Evolutionary conservation across 2,113 vertebrate genomes (phyloP), one percentile per base, ranked within the genome.

Genomic region (Ramphastos sulfuratus): DNA sequence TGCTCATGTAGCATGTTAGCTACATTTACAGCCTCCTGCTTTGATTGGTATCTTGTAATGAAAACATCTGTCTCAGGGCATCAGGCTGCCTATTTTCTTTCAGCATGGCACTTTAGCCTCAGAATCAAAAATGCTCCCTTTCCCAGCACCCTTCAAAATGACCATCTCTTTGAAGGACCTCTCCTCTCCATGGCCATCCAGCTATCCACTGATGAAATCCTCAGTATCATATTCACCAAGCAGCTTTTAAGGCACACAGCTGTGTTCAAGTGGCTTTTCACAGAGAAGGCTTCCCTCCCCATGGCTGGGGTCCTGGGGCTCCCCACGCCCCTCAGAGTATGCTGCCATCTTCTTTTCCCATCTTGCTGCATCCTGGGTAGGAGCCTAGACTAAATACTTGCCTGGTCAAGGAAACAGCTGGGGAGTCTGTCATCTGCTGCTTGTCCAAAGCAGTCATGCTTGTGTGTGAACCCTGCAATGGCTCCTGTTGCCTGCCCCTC

Each of bases 341-440:
- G 85, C 77, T 82, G 70, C 8, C 16, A 64, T 78, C 28, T 19
- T 89, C 18, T 10, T 91, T 82, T 82, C 35, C 78, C 54, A 69
- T 30, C 30, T 30, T 2, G 1, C 61, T 33, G 24, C 64, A 59
- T 39, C 15, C 35, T 1, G 0, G 6, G 17, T 2, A 4, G 44
- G 6, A 74, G 10, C 33, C 54, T 52, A 71, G 72, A 77, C 88
- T 94, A 77, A 90, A 91, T 69, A 54, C 8, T 33, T 3, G 4
- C 10, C 56, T 72, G 39, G 65, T 58, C 44, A 33, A 69, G 66
- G 87, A 94, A 78, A 84, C 25, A 91, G 65, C 37, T 72, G 50
- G 70, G 10, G 10, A 58, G 25, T 83, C 56, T 1, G 1, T 63
- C 39, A n/a, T 35, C 64, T 83, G 72, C 39, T 9, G 5, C 35